Conservation (phyloP, 2,888 invertebrate genomes). For the Sinohyriopsis cumingii region DNA sequence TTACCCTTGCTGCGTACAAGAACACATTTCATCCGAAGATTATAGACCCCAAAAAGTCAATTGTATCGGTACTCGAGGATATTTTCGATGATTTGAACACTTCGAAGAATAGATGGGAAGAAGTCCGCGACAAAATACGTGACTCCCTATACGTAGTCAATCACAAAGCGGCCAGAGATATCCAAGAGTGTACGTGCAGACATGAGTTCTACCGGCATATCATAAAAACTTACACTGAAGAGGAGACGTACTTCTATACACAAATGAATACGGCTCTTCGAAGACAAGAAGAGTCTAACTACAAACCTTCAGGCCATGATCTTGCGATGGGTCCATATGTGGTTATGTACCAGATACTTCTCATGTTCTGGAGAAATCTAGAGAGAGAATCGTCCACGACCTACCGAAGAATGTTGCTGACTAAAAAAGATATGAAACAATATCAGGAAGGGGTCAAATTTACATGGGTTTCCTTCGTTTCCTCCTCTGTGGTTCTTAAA, state of each 20-base stretch:
- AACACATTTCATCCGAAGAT: slow-evolving; percentile 27
- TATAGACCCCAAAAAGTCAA: slow-evolving; percentile 19
- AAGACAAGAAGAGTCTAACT: slow-evolving; percentile 24
- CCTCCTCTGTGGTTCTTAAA: slow-evolving; percentile 21
- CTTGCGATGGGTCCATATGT: slow-evolving; percentile 39
- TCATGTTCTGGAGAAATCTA: slow-evolving; percentile 30
- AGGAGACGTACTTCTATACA: slow-evolving; percentile 29
- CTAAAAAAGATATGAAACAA: slow-evolving; percentile 13
- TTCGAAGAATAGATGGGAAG: slow-evolving; percentile 24
- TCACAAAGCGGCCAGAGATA: slow-evolving; percentile 8
- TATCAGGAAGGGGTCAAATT: slow-evolving; percentile 30
- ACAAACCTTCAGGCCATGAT: slow-evolving; percentile 36
- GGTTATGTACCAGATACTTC: slow-evolving; percentile 32
- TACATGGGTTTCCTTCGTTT: slow-evolving; percentile 36
- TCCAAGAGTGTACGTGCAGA: slow-evolving; percentile 16
- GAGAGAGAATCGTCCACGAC: slow-evolving; percentile 20
- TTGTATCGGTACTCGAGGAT: slow-evolving; percentile 20
- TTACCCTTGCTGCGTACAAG: slow-evolving; percentile 38
- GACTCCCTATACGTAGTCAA: slow-evolving; percentile 28
- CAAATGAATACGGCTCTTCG: slow-evolving; percentile 37
- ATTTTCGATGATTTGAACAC: slow-evolving; percentile 24
- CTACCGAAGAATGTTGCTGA: slow-evolving; percentile 30
- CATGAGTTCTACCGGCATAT: slow-evolving; percentile 23
- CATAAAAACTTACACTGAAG: slow-evolving; percentile 31
- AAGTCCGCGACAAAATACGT: slow-evolving; percentile 27